Conservation (phyloP, 1,140 invertebrate genomes). For the Drepana arcuata region DNA sequence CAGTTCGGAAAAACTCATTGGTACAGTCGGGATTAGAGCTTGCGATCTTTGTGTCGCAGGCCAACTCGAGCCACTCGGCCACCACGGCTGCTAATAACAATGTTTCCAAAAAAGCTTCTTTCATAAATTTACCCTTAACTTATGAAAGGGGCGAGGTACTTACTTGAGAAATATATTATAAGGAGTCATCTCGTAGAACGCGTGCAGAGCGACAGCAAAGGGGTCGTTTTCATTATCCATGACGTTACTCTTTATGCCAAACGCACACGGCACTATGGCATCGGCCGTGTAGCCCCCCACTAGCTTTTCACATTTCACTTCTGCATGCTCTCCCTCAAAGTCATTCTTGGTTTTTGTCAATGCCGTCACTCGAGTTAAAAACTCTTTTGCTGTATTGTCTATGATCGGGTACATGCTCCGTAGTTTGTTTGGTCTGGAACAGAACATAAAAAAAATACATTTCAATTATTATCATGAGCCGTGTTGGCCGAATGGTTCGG, state of each 20-base stretch:
- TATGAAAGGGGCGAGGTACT: too few species aligned
- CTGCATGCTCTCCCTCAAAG: too few species aligned
- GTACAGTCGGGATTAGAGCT: too few species aligned
- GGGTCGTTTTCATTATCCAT: constrained; percentile 53
- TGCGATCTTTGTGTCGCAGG: too few species aligned
- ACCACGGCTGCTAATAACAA: too few species aligned
- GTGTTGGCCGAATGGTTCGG: too few species aligned
- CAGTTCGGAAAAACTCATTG: too few species aligned
- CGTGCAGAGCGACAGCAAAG: constrained; percentile 49
- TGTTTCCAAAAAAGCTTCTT: too few species aligned
- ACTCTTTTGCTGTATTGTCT: constrained; percentile 49
- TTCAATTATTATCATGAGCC: too few species aligned
- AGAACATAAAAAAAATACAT: background rate
- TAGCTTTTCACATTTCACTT: constrained; percentile 38
- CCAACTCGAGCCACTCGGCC: too few species aligned
- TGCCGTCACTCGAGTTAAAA: constrained; percentile 24
- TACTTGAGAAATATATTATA: constrained; percentile 62
- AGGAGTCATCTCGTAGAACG: constrained; percentile 51
- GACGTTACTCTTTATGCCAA: constrained; percentile 52
- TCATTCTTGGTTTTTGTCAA: too few species aligned
- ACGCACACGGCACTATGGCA: constrained; percentile 59
- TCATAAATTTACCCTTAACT: too few species aligned
- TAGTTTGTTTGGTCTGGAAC: constrained; percentile 57
- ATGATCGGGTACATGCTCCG: constrained; percentile 54
- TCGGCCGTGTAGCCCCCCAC: constrained; percentile 57